Conservation (phyloP, 2,797 vertebrate species). For the Lophius americanus region DNA sequence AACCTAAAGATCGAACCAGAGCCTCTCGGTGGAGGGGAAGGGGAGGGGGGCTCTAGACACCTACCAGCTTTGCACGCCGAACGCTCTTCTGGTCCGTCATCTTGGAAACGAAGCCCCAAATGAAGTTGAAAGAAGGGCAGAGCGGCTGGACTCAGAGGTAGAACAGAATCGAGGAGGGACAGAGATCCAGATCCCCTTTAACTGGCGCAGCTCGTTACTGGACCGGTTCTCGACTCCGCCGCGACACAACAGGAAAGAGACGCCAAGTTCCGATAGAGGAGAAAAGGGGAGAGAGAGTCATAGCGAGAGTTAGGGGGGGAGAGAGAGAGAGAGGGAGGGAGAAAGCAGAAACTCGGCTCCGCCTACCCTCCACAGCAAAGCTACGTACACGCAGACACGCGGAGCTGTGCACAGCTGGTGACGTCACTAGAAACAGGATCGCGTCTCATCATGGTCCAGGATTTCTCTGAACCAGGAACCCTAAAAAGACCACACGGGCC, state of each 20-base stretch:
- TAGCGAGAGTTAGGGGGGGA: conserved; percentile 63
- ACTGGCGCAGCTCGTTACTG: too few species aligned
- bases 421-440: conserved; percentile 7
- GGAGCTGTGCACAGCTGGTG: conserved; percentile 17
- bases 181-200: background rate
- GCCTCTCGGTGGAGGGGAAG: conserved; percentile 33
- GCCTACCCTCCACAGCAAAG: conserved; percentile 77
- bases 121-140: conserved; percentile 51
- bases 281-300: conserved; percentile 53
- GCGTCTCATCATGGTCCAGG: too few species aligned
- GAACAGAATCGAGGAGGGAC: conserved; percentile 7
- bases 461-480: too few species aligned
- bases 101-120: conserved; percentile 73
- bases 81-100: conserved; percentile 81
- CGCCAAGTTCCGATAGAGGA: background rate
- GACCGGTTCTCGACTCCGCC: background rate
- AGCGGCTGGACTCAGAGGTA: conserved; percentile 4
- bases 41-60: conserved; percentile 66
- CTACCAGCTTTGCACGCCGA: conserved; percentile 84
- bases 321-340: conserved; percentile 55
- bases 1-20: conserved; percentile 34
- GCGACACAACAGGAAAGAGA: background rate
- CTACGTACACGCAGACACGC: conserved; percentile 43
- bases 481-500: too few species aligned
- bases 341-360: conserved; percentile 87